Evolutionary conservation across 2,113 vertebrate species (phyloP).

Genomic region (Phalacrocorax carbo): DNA sequence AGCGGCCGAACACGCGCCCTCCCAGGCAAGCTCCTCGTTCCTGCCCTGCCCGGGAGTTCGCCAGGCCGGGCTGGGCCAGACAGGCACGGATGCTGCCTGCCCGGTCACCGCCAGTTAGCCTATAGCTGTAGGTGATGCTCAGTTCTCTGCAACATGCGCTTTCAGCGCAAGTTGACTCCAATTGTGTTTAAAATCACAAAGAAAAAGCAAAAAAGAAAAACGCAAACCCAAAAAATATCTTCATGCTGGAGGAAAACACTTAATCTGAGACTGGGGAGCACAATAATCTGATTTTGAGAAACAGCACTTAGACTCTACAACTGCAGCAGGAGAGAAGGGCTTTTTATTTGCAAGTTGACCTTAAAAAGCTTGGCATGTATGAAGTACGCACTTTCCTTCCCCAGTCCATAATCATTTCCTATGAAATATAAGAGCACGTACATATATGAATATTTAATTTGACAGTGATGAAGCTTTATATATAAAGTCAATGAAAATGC

Average conservation of each 20-base stretch:
- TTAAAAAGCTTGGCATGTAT: neutral
- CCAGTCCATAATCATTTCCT: neutral
- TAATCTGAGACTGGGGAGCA: neutral
- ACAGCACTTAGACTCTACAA: neutral
- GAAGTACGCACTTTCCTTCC: neutral
- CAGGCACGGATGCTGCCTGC: neutral
- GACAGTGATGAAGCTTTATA: constrained; percentile 3
- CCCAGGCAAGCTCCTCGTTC: neutral
- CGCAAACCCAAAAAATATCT: neutral
- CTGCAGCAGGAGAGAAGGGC: neutral
- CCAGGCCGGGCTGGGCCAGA: neutral
- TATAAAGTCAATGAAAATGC: neutral
- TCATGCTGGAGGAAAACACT: neutral
- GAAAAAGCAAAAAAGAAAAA: neutral
- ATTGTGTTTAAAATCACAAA: neutral
- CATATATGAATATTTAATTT: neutral
- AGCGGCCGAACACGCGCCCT: accelerated
- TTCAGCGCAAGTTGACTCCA: neutral
- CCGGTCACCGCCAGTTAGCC: accelerated
- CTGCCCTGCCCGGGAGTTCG: neutral
- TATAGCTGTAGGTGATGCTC: neutral
- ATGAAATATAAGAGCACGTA: neutral
- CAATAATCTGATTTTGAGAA: neutral
- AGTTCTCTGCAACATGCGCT: neutral
- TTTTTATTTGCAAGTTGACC: neutral